Base-by-base conservation (phyloP, 2,888 invertebrate species). In the Acronicta alni region DNA sequence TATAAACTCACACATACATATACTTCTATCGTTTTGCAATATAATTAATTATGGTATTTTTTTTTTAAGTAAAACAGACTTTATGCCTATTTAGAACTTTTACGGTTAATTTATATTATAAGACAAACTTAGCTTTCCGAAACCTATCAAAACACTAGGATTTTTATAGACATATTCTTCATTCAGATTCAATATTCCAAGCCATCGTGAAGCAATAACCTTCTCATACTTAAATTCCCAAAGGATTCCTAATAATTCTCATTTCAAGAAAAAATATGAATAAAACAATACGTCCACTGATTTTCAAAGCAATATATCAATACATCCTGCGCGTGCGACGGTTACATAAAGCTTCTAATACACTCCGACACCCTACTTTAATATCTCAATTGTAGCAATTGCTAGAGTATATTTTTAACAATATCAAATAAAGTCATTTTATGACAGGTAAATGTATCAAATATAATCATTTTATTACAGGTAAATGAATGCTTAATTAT, bases 311-410 rank as follows among this genome's bases (percentile, higher is more conserved):
- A 75, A 79, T 77, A 77, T 74, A 79, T 80, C 79, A 72, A 75
- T 66, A 66, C 75, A 73, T 75, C 79, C 79, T 73, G 73, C 72
- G 72, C 76, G 72, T 75, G 75, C 62, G 57, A 55, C 32, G 75
- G 39, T 56, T 72, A 61, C 60, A 53, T 65, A 64, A 69, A 69
- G 44, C 44, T 52, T 57, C 47, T 68, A 58, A 69, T 69, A 64
- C 55, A 58, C 55, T 69, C 55, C 46, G 51, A 47, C 58, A 68
- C 58, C 43, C 68, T 53, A 68, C 58, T 64, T 64, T 45, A 64
- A 55, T 69, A 52, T 68, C 68, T 69, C 39, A 69, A 69, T 64
- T 35, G 46, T 39, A 35, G 35, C 35, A 43, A 20, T 20, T 20
- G 43, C 12, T 30, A 14, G 5, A 17, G 17, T 32, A 4, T 15